Evolutionary conservation across 2,797 vertebrate genomes (phyloP).

Genomic region (Hyperoplus lanceolatus): DNA sequence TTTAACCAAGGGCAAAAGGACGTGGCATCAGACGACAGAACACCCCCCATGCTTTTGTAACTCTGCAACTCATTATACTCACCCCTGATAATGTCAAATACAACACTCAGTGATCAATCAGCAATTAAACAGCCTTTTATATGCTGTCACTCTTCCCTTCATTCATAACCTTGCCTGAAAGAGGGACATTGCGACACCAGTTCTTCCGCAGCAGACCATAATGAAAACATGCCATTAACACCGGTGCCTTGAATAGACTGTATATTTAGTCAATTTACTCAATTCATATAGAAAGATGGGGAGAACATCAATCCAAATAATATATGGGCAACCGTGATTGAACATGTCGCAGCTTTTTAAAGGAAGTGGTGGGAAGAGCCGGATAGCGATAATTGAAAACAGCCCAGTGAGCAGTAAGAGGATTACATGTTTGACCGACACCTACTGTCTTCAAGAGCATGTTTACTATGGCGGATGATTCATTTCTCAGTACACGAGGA

Average conservation of each 20-base stretch:
- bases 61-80: constrained; percentile 60
- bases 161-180: constrained; percentile 73
- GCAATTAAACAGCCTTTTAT: constrained; percentile 78
- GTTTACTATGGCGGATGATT: constrained; percentile 55
- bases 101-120: constrained; percentile 76
- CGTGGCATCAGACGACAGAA: constrained; percentile 36
- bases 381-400: constrained; percentile 49
- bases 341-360: constrained; percentile 33
- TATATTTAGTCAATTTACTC: constrained; percentile 31
- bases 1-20: constrained; percentile 54
- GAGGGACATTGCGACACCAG: constrained; percentile 62
- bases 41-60: constrained; percentile 27
- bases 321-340: constrained; percentile 40
- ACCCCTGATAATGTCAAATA: constrained; percentile 64
- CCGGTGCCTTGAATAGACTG: constrained; percentile 25
- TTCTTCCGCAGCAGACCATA: constrained; percentile 9
- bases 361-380: constrained; percentile 9
- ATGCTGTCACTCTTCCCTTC: constrained; percentile 69
- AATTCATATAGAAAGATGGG: constrained; percentile 41
- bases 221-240: constrained; percentile 39
- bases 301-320: constrained; percentile 63
- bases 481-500: constrained; percentile 16
- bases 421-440: constrained; percentile 61
- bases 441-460: constrained; percentile 31
- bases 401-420: constrained; percentile 54